phyloP scores from a whole-genome alignment of 1,140 invertebrate genomes.

The Amphibalanus amphitrite region DNA sequence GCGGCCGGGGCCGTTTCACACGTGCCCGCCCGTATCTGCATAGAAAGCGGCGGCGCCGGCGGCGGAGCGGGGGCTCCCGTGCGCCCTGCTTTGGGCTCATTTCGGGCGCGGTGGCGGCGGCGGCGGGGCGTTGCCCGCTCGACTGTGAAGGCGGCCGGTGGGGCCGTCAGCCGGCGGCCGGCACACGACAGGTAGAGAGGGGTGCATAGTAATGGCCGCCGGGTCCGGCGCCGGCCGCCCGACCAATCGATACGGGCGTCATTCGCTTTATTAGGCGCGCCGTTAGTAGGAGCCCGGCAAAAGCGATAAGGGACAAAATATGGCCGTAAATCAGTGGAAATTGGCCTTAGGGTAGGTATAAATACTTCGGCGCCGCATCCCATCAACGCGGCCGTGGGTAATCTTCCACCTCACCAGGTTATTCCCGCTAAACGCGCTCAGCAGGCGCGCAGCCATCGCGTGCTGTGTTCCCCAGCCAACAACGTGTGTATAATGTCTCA shows the following conservation, averaged over 20 bases:
- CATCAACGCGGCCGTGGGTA: neutral
- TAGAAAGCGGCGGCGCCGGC: neutral
- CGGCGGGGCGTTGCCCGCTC: no score
- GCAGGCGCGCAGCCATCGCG: neutral
- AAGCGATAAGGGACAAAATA: conserved; percentile 1
- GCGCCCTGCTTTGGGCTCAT: no score
- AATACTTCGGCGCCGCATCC: neutral
- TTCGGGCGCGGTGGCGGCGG: no score
- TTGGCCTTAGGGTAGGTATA: neutral
- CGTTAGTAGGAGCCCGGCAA: neutral
- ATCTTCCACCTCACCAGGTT: conserved; percentile 1
- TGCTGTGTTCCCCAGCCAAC: neutral
- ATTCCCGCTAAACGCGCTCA: neutral
- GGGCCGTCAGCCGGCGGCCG: no score
- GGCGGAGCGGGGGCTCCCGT: no score
- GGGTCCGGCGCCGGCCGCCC: neutral
- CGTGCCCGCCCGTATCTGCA: no score
- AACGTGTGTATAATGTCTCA: neutral
- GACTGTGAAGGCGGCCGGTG: neutral
- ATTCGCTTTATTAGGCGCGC: neutral
- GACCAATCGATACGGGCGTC: neutral
- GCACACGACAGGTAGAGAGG: neutral
- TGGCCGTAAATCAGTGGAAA: neutral
- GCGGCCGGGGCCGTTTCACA: no score
- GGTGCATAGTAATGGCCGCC: neutral